Percentiles rank a stretch among this genome's conserved stretches.
Conservation (phyloP, 2,888 invertebrate species). For the Sepiola atlantica region DNA sequence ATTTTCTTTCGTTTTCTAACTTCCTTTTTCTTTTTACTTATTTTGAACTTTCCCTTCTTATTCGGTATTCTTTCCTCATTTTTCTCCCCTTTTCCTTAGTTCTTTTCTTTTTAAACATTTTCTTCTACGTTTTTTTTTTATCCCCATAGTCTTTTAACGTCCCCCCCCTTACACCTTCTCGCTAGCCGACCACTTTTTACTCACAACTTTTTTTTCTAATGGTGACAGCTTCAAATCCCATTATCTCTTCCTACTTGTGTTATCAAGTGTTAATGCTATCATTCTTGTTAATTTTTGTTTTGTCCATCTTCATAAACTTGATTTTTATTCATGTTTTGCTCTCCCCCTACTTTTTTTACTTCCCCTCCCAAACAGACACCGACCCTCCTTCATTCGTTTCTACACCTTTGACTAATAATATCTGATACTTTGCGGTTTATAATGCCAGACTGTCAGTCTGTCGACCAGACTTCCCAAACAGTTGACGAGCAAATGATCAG, state of each 20-base stretch:
- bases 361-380: background rate
- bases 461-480: background rate
- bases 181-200: no score
- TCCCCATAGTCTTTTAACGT: no score
- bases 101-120: no score
- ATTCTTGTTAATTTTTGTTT: background rate
- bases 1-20: no score
- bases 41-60: no score
- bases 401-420: background rate
- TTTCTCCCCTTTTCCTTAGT: no score
- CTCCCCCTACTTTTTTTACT: background rate
- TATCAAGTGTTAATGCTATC: background rate
- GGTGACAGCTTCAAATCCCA: background rate
- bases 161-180: no score
- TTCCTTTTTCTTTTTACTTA: no score
- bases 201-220: no score
- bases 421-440: background rate
- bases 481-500: slow-evolving; percentile 19
- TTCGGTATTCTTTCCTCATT: no score
- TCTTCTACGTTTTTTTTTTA: no score
- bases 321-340: background rate
- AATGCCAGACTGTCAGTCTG: slow-evolving; percentile 3
- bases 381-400: background rate
- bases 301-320: background rate
- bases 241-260: background rate